Evolutionary conservation across 2,888 invertebrate genomes (phyloP).

Genomic region (Pollenia angustigena): DNA sequence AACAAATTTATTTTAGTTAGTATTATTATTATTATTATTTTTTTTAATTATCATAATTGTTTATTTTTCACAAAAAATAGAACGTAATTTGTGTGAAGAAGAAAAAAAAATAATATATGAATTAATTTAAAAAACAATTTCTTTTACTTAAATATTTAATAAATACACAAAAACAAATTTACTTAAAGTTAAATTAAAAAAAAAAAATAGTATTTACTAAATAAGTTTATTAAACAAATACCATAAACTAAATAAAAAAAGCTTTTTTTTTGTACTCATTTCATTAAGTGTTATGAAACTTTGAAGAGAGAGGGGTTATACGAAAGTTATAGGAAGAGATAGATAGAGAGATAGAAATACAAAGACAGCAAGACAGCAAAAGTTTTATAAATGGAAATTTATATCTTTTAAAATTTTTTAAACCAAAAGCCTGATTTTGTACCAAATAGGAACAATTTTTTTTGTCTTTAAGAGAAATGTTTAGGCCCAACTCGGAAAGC

Average conservation of each 20-base stretch:
- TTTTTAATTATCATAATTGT: slow-evolving; percentile 19
- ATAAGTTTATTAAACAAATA: slow-evolving; percentile 25
- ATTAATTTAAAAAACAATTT: slow-evolving; percentile 45
- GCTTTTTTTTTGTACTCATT: neutral
- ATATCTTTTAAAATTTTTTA: slow-evolving; percentile 3
- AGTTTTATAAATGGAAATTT: neutral
- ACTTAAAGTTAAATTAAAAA: slow-evolving; percentile 35
- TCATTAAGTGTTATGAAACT: too few relatives aligned
- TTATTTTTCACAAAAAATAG: slow-evolving; percentile 58
- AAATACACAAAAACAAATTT: slow-evolving; percentile 40
- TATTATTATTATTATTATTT: slow-evolving; percentile 57
- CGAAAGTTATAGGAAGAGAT: neutral
- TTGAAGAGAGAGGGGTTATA: too few relatives aligned
- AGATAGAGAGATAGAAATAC: neutral
- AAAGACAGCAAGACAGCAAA: slow-evolving; percentile 13
- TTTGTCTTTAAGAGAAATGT: neutral
- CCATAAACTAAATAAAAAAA: slow-evolving; percentile 6
- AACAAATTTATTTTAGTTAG: slow-evolving; percentile 68
- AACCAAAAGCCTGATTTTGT: slow-evolving; percentile 13
- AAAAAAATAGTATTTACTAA: slow-evolving; percentile 17
- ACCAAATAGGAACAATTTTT: neutral
- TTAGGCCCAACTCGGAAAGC: slow-evolving; percentile 79
- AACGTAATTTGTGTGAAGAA: slow-evolving; percentile 68
- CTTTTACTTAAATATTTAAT: slow-evolving; percentile 37
- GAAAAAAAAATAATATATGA: slow-evolving; percentile 60